These are phyloP conservation scores for Perca flavescens DNA, from an alignment of 2,113 vertebrate species.

Conservation along the genomic window DNA sequence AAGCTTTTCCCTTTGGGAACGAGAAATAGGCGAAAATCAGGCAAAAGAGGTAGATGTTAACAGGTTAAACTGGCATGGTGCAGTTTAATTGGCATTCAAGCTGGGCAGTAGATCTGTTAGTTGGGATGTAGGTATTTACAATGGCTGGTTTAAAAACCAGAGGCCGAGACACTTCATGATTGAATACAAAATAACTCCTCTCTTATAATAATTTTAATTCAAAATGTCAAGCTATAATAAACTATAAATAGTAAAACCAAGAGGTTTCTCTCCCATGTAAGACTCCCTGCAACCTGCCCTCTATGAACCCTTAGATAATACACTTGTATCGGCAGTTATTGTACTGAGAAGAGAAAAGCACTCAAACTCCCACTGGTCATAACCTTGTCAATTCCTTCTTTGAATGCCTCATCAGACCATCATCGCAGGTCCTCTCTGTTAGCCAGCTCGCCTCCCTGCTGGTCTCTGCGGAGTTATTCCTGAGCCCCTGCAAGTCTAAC, in stretches of 20 bases:
- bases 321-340: conserved; percentile 21
- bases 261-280: background rate
- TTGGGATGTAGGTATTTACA: background rate
- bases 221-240: background rate
- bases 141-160: background rate
- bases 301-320: background rate
- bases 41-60: no score
- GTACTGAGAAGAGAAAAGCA: conserved; percentile 30
- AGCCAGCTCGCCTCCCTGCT: conserved; percentile 32
- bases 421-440: conserved; percentile 20
- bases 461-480: conserved; percentile 34
- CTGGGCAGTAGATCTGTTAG: background rate
- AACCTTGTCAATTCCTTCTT: conserved; percentile 63
- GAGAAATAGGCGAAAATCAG: no score
- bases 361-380: conserved; percentile 27
- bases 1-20: no score
- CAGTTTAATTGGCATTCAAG: conserved; percentile 16
- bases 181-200: background rate
- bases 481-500: conserved; percentile 44
- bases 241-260: background rate
- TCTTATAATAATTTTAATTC: no score
- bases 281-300: background rate
- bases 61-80: background rate
- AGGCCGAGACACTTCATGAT: background rate
- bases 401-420: conserved; percentile 61